Conservation (phyloP, 1,140 invertebrate genomes). For the Micrasema longulum region DNA sequence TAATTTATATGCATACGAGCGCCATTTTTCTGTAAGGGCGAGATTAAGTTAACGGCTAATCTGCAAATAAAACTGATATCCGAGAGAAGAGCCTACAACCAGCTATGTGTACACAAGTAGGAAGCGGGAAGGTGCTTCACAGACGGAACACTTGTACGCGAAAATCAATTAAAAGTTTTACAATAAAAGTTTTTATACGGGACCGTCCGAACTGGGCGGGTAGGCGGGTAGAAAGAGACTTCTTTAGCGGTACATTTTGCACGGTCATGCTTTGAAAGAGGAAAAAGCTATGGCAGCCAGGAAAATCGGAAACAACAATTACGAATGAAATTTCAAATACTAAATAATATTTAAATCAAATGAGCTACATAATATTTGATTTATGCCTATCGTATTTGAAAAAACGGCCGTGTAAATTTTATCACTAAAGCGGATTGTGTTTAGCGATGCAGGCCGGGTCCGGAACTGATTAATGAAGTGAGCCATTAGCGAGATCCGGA, state of each 20-base stretch:
- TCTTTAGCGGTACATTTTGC: not conserved
- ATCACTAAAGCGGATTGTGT: not conserved
- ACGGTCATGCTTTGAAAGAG: conserved; percentile 2
- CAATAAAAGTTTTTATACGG: conserved; percentile 32
- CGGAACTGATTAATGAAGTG: conserved; percentile 20
- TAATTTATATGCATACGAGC: not conserved
- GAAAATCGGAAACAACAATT: not conserved
- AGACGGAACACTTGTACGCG: not conserved
- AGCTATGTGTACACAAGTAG: not conserved
- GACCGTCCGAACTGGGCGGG: not conserved
- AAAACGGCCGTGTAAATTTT: not conserved
- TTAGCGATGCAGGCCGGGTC: too few species aligned
- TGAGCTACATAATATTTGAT: not conserved
- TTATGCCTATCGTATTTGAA: not conserved
- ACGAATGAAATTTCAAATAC: not conserved
- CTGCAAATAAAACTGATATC: too few species aligned
- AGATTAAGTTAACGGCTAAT: too few species aligned
- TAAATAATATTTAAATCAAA: not conserved
- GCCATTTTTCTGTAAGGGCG: too few species aligned
- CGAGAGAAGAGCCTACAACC: not conserved
- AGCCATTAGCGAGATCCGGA: not conserved
- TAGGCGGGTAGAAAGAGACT: not conserved
- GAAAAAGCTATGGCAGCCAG: not conserved
- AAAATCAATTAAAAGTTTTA: conserved; percentile 36
- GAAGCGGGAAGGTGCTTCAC: not conserved